Percentiles rank a stretch among this genome's conserved stretches.
These are phyloP conservation scores for Nomada hirtipes DNA, from an alignment of 2,888 invertebrate genomes.

Conservation along the genomic window DNA sequence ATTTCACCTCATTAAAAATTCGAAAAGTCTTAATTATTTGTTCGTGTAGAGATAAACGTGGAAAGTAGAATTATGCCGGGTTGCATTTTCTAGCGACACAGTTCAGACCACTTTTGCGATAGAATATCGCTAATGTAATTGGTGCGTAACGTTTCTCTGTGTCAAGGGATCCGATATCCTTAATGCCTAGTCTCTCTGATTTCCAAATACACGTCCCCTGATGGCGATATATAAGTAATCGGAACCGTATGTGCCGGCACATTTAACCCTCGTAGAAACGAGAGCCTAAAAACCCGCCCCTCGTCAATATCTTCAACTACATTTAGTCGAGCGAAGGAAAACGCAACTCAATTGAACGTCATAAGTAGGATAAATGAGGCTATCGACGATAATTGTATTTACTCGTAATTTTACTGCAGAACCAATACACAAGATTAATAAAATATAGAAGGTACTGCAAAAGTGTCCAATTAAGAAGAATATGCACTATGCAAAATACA, in stretches of 20 bases:
- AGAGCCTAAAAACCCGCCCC: background rate
- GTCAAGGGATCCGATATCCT: slow-evolving; percentile 48
- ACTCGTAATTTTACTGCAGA: too few relatives aligned
- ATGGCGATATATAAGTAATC: background rate
- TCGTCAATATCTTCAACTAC: background rate
- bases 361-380: too few relatives aligned
- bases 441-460: too few relatives aligned
- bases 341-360: background rate
- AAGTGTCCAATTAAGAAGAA: too few relatives aligned
- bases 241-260: slow-evolving; percentile 10
- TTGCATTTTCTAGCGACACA: slow-evolving; percentile 18
- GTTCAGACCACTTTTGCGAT: slow-evolving; percentile 44
- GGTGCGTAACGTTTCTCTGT: slow-evolving; percentile 61
- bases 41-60: background rate
- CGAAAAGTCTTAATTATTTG: background rate
- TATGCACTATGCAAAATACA: too few relatives aligned
- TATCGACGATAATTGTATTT: too few relatives aligned
- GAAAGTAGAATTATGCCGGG: background rate
- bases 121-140: slow-evolving; percentile 52
- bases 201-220: slow-evolving; percentile 32
- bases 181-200: slow-evolving; percentile 56
- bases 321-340: background rate
- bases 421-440: too few relatives aligned
- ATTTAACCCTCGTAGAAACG: slow-evolving; percentile 13
- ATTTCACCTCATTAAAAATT: slow-evolving; percentile 4